Evolutionary conservation across 64 coral and sea anemone species (phyloP), one percentile per base, ranked within the genome.

Genomic region (Pocillopora verrucosa): DNA sequence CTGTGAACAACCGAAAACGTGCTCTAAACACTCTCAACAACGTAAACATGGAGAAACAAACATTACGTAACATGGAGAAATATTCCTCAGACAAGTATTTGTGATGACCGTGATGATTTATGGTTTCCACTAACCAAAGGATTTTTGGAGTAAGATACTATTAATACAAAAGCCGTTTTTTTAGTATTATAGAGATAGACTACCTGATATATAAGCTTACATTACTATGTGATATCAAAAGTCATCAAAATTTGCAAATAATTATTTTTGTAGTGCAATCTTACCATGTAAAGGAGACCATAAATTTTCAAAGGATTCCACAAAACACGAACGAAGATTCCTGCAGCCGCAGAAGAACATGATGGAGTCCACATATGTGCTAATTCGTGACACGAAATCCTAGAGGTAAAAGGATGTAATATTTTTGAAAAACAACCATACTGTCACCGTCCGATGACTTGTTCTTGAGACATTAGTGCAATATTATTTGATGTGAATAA

Each of bases 301-400:
- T 92, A 92, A 16, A 92, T 92, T 30, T 80, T 86, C 10, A 92
- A 92, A 61, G 16, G 83, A 92, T 79, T 86, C 84, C 56, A 72
- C 56, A 30, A 92, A 72, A 34, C 84, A 65, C 1, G 90, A 79
- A 16, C 62, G 45, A 45, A 92, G 9, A 92, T 60, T 6, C 25
- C 79, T 0, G 65, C 84, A 0, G 73, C 25, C 1, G 73, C 83
- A 16, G 11, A 17, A 7, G 86, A 17, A n/a, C 90, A 92, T 79
- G 90, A 92, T 36, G 90, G 74, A 36, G 83, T 92, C 90, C 90
- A 92, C 22, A 76, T 72, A 61, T 92, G 90, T 1, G 75, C 76
- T 35, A 92, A 34, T 12, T 87, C 83, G 67, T 87, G 77, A 59
- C 90, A 92, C 22, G 82, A 79, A 86, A 85, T 11, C 20, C 36